Conservation (phyloP, 2,888 invertebrate species). For the Gandaritis pyraliata region DNA sequence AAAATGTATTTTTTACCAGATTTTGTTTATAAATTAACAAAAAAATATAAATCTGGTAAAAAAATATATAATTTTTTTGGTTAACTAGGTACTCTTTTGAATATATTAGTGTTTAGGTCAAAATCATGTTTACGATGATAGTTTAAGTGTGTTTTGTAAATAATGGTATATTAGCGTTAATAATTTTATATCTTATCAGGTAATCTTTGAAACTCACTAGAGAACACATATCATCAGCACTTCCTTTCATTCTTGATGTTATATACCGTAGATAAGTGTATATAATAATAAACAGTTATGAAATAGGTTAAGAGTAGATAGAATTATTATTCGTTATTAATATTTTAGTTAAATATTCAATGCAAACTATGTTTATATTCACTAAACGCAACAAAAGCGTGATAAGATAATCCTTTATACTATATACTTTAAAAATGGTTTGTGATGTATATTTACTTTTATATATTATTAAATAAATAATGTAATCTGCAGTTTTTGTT, state of each 20-base stretch:
- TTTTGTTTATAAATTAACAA: too few species aligned
- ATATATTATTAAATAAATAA: background rate
- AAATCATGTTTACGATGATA: constrained; percentile 42
- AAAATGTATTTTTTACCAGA: too few species aligned
- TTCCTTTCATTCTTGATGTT: constrained; percentile 79
- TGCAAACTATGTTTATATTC: constrained; percentile 29
- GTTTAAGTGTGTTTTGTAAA: constrained; percentile 60
- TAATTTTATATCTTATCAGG: constrained; percentile 69
- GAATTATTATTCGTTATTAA: constrained; percentile 50
- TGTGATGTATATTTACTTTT: constrained; percentile 5
- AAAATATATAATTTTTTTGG: too few species aligned
- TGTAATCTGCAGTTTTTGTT: background rate
- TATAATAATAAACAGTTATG: constrained; percentile 51
- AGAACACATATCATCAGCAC: constrained; percentile 81
- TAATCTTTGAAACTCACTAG: constrained; percentile 66
- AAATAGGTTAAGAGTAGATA: constrained; percentile 56
- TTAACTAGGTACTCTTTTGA: too few species aligned
- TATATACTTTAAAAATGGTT: background rate
- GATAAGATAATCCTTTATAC: constrained; percentile 6
- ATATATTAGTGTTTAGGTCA: constrained; percentile 36
- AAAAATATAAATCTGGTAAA: too few species aligned
- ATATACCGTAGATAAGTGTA: constrained; percentile 65
- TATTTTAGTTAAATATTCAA: constrained; percentile 30
- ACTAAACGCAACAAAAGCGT: constrained; percentile 30
- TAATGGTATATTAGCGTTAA: constrained; percentile 62